phyloP scores from a whole-genome alignment of 2,797 vertebrate genomes.

The Hafferia zeledoni region DNA sequence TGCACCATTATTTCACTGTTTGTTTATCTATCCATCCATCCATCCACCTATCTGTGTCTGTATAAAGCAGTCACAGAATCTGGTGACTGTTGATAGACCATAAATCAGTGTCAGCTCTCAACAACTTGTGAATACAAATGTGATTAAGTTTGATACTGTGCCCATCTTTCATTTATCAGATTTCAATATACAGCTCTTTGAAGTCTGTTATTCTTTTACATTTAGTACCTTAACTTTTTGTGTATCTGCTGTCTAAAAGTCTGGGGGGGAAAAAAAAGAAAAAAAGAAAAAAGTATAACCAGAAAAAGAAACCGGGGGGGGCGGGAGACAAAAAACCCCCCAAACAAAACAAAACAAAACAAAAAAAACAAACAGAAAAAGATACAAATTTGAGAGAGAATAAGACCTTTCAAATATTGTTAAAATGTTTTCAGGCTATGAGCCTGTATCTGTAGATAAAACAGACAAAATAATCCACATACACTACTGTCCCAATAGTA shows the following conservation, averaged over 20 bases:
- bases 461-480: accelerated
- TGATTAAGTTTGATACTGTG: slow-evolving; percentile 68
- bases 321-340: too few relatives aligned
- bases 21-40: slow-evolving; percentile 51
- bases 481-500: background rate
- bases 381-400: background rate
- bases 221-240: slow-evolving; percentile 20
- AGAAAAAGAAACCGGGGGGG: background rate
- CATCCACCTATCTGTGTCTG: slow-evolving; percentile 41
- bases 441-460: background rate
- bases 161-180: slow-evolving; percentile 64
- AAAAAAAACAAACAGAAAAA: background rate
- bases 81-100: slow-evolving; percentile 67
- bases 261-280: background rate
- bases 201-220: slow-evolving; percentile 34
- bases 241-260: background rate
- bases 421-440: background rate
- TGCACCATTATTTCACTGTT: slow-evolving; percentile 63
- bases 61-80: slow-evolving; percentile 65
- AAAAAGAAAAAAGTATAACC: background rate
- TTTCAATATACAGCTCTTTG: slow-evolving; percentile 39
- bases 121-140: slow-evolving; percentile 73
- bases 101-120: slow-evolving; percentile 72
- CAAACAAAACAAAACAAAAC: too few relatives aligned
- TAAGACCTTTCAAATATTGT: background rate